Percentiles rank a stretch among this genome's conserved stretches.
phyloP scores from a whole-genome alignment of 2,797 vertebrate species.

The Platalea minor region DNA sequence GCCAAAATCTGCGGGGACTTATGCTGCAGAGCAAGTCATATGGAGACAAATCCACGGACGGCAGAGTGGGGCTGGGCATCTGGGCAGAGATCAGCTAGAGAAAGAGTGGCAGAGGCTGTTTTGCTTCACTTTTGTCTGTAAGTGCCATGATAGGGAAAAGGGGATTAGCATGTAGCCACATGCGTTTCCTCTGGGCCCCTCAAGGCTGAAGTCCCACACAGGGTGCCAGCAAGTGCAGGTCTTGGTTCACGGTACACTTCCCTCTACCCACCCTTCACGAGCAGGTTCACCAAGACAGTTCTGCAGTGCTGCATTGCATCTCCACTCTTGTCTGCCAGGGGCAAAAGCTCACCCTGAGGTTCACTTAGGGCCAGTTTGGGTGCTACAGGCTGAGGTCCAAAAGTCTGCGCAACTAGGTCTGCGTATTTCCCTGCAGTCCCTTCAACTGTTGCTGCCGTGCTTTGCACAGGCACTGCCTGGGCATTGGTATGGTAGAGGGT shows the following conservation, averaged over 20 bases:
- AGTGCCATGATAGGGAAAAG: background rate
- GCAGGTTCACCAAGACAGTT: too few species aligned
- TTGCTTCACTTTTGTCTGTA: background rate
- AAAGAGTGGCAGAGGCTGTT: background rate
- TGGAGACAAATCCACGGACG: background rate
- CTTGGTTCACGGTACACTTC: accelerated
- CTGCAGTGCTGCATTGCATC: background rate
- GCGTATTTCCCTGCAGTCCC: background rate
- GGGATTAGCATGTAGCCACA: background rate
- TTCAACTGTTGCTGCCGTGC: background rate
- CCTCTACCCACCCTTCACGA: accelerated
- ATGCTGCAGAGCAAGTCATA: background rate
- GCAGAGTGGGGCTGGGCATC: background rate
- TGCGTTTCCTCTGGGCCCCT: background rate
- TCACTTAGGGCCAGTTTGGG: accelerated
- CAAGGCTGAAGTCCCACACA: background rate
- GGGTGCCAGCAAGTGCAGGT: accelerated
- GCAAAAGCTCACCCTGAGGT: background rate
- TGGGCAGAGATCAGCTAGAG: background rate
- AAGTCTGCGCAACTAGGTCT: background rate
- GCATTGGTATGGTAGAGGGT: background rate
- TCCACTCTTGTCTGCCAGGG: accelerated
- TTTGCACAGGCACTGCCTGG: background rate
- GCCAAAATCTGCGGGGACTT: background rate
- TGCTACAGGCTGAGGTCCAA: background rate